Evolutionary conservation across 2,797 vertebrate species (phyloP), one percentile per base, ranked within the genome.

Genomic region (Pipistrellus nathusii): DNA sequence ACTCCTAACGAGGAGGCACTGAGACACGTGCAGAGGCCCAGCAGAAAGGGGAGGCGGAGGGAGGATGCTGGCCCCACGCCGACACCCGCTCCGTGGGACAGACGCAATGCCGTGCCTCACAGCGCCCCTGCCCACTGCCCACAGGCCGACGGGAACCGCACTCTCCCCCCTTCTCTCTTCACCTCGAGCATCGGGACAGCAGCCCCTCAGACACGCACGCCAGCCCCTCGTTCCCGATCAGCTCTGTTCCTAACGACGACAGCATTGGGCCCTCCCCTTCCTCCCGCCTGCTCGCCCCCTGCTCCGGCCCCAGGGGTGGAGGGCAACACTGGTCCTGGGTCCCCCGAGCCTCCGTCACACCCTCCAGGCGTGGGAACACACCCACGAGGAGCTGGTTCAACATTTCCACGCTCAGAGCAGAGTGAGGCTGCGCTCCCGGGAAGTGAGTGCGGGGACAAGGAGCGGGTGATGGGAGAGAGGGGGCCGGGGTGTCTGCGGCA

Each of bases 61-160:
- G 9, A n/a, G 44, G 44, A 76, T 5, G 44, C 3, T 14, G 57
- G 38, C 46, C 55, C 57, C 32, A 35, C 3, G 27, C 11, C 30
- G 0, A 6, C 0, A 15, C 30, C 14, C 25, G 27, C 17, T 72
- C 69, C 23, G 2, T 2, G 12, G 20, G 48, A 13, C 4, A 3
- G 3, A 35, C 20, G 21, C 51, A 23, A 8, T 3, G 0, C 46
- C 17, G 18, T 5, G 20, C 48, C 23, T 69, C 44, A 32, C 25
- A 2, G 48, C 8, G 51, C 35, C 35, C 6, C 25, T 62, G 3
- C 55, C 72, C 72, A 25, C 46, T 27, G 21, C 30, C 78, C 10
- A 55, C 62, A 25, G 48, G 17, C 7, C 41, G 44, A 57, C 4
- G 4, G 35, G 41, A 62, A 21, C 23, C 13, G 2, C 27, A 21